Base-by-base conservation (phyloP, 2,113 vertebrate species). In the Uropsilus gracilis region DNA sequence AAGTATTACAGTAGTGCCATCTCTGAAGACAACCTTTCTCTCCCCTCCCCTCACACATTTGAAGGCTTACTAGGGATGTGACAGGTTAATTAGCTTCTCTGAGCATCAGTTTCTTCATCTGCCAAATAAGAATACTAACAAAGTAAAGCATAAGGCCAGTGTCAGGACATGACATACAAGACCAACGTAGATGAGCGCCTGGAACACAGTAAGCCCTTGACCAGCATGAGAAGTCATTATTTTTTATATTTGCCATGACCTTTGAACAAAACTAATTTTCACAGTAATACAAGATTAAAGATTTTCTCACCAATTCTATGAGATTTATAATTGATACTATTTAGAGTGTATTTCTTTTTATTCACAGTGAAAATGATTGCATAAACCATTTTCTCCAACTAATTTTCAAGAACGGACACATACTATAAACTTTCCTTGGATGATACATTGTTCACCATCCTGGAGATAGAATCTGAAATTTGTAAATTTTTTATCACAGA, bases 201-300 rank as follows among this genome's bases (percentile, higher is more conserved):
- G 78, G 75, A 86, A 92, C 22, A 48, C 2, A 44, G 68, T 50
- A 64, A 80, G 0, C 14, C 11, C 5, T 94, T 71, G 85, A 34
- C 5, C 30, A 69, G 42, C 34, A 71, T 6, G 72, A 30, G 28
- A 80, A 89, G 69, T 84, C 66, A 90, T 44, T 93, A 55, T 91
- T 84, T 89, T 89, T 89, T 91, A 42, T 44, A 78, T 91, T 90
- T 26, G 1, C 7, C 53, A 84, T 46, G 95, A 53, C 3, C 68
- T 94, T 95, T 68, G 66, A 95, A n/a, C 42, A 94, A 78, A 81
- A 89, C 72, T 72, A 89, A 90, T 95, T 96, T 95, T 96, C 59
- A 83, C 46, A 92, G 78, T 66, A 68, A 95, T 57, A 34, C 30
- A 22, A 44, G 6, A 80, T 32, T 95, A 39, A 94, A 97, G 18